Evolutionary conservation across 2,888 invertebrate genomes (phyloP).

Genomic region (Sinelater perroti): DNA sequence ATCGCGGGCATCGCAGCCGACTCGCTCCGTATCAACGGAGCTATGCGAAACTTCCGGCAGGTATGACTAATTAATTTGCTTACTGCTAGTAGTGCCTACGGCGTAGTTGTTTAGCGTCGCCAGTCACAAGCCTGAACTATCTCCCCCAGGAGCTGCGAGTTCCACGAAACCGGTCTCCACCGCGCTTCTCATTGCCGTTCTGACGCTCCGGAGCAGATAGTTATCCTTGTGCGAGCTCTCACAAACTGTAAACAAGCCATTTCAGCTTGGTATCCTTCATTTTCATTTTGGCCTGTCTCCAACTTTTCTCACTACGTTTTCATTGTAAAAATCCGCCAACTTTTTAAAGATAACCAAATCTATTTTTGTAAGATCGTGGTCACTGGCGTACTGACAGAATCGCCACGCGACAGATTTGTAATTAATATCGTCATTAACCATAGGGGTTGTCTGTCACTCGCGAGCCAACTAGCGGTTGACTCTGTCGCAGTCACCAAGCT

Average conservation of each 20-base stretch:
- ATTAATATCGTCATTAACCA: too few relatives aligned
- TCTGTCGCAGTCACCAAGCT: too few relatives aligned
- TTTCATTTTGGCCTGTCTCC: conserved; percentile 23
- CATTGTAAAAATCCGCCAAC: too few relatives aligned
- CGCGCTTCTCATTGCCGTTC: neutral
- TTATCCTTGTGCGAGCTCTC: conserved; percentile 12
- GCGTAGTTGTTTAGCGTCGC: neutral
- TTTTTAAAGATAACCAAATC: too few relatives aligned
- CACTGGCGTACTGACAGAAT: too few relatives aligned
- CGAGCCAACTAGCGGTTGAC: too few relatives aligned
- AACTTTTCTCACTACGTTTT: conserved; percentile 2
- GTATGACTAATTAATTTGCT: conserved; percentile 62
- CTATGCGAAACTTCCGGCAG: conserved; percentile 96
- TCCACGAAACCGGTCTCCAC: neutral
- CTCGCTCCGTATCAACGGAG: conserved; percentile 94
- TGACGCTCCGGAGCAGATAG: neutral
- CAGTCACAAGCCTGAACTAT: conserved; percentile 4
- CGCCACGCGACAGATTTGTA: too few relatives aligned
- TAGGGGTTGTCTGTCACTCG: too few relatives aligned
- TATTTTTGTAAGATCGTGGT: too few relatives aligned
- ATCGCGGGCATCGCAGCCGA: conserved; percentile 96
- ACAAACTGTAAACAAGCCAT: conserved; percentile 25
- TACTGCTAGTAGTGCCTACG: conserved; percentile 27
- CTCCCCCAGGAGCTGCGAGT: neutral
- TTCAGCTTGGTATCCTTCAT: too few relatives aligned